Evolutionary conservation across 2,113 vertebrate species (phyloP).

Genomic region (Tragelaphus buxtoni): DNA sequence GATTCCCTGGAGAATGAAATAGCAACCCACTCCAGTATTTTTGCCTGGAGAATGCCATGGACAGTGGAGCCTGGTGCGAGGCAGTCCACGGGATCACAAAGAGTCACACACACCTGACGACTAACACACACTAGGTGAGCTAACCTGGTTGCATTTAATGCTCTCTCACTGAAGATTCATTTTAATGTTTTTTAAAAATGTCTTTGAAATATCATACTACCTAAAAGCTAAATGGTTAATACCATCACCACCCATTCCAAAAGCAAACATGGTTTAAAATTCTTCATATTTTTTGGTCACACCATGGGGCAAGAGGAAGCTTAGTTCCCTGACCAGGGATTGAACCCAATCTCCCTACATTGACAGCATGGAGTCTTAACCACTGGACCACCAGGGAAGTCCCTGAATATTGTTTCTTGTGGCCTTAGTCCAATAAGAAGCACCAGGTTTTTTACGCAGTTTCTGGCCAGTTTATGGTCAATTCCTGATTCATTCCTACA

Average conservation of each 20-base stretch:
- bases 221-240: not conserved
- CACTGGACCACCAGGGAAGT: not conserved
- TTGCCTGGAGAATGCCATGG: not conserved
- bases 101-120: not conserved
- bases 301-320: not conserved
- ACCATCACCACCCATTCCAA: not conserved
- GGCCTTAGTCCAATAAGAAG: not conserved
- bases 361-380: not conserved
- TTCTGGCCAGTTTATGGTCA: not conserved
- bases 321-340: not conserved
- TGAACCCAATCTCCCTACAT: not conserved
- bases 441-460: not conserved
- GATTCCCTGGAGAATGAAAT: not conserved
- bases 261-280: not conserved
- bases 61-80: not conserved
- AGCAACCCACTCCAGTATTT: not conserved
- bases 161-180: not conserved
- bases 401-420: not conserved
- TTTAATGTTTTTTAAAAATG: not conserved
- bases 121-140: not conserved
- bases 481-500: not conserved
- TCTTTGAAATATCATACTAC: not conserved
- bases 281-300: not conserved
- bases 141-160: not conserved
- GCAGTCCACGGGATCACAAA: not conserved